phyloP scores from a whole-genome alignment of 2,113 vertebrate species.

The Oryzias curvinotus region DNA sequence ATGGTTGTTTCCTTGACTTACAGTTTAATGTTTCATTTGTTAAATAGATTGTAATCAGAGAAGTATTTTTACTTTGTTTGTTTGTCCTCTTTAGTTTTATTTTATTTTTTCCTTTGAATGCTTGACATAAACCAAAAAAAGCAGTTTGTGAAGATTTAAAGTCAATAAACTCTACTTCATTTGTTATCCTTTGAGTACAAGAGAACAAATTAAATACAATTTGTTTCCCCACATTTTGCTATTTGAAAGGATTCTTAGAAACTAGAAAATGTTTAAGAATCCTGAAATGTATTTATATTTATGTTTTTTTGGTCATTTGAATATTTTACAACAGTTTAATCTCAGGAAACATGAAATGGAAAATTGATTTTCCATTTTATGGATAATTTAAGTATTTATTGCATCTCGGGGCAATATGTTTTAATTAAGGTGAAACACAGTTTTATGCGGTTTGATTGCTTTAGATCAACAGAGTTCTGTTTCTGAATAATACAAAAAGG shows the following conservation, averaged over 20 bases:
- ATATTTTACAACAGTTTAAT: background rate
- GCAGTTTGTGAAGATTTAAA: too few species aligned
- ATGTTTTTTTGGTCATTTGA: background rate
- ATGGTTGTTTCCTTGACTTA: constrained; percentile 16
- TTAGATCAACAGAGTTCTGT: background rate
- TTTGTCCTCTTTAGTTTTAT: too few species aligned
- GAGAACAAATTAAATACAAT: too few species aligned
- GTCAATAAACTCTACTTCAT: too few species aligned
- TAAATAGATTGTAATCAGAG: background rate
- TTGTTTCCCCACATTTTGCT: background rate
- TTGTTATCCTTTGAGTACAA: too few species aligned
- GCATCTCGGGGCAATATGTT: background rate
- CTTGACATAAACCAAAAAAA: too few species aligned
- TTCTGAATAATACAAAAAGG: too few species aligned
- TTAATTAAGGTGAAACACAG: background rate
- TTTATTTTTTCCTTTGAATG: too few species aligned
- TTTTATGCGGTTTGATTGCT: background rate
- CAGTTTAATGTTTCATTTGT: background rate
- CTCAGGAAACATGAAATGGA: background rate
- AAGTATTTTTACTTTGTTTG: too few species aligned
- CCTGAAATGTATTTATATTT: background rate
- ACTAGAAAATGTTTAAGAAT: background rate
- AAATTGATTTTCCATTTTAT: background rate
- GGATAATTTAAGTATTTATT: too few species aligned
- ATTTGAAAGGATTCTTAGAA: background rate